A percentile compares a stretch with the other conserved stretches of the same genome.
These are phyloP conservation scores for Melanophora roralis DNA, from an alignment of 2,888 invertebrate genomes.

Conservation along the genomic window DNA sequence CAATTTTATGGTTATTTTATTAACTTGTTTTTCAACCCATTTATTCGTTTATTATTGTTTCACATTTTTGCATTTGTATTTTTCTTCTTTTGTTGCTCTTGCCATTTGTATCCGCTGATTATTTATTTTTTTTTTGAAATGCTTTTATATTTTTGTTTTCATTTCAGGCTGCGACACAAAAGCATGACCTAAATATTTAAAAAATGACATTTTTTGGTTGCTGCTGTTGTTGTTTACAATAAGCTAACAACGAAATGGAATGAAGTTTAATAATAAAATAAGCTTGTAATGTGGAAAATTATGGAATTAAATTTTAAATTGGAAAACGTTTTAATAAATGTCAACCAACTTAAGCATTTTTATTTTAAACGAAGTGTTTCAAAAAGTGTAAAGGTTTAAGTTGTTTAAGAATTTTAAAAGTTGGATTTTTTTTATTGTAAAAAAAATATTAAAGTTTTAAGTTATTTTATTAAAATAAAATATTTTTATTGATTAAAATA, in stretches of 20 bases:
- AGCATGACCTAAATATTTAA: slow-evolving; percentile 47
- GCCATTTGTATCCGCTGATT: neutral
- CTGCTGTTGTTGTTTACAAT: slow-evolving; percentile 17
- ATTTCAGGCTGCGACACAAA: slow-evolving; percentile 42
- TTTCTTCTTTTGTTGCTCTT: neutral
- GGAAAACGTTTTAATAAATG: neutral
- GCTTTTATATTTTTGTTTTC: slow-evolving; percentile 36
- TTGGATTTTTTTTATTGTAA: neutral
- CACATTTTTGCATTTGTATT: slow-evolving; percentile 14
- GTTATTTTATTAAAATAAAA: too few species aligned
- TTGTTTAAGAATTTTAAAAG: slow-evolving; percentile 10
- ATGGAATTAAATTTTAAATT: slow-evolving; percentile 14
- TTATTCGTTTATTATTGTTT: slow-evolving; percentile 50
- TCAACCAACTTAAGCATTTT: neutral
- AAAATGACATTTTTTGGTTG: neutral
- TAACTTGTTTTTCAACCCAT: slow-evolving; percentile 61
- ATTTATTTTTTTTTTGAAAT: neutral
- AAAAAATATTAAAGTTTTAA: too few species aligned
- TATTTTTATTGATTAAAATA: too few species aligned
- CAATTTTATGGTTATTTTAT: slow-evolving; percentile 62
- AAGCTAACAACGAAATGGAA: slow-evolving; percentile 30
- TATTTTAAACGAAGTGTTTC: neutral
- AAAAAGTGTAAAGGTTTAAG: neutral
- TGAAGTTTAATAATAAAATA: slow-evolving; percentile 47
- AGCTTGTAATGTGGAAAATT: slow-evolving; percentile 28